These are phyloP conservation scores for Eriosoma lanigerum DNA, from an alignment of 1,140 invertebrate species.

Conservation along the genomic window DNA sequence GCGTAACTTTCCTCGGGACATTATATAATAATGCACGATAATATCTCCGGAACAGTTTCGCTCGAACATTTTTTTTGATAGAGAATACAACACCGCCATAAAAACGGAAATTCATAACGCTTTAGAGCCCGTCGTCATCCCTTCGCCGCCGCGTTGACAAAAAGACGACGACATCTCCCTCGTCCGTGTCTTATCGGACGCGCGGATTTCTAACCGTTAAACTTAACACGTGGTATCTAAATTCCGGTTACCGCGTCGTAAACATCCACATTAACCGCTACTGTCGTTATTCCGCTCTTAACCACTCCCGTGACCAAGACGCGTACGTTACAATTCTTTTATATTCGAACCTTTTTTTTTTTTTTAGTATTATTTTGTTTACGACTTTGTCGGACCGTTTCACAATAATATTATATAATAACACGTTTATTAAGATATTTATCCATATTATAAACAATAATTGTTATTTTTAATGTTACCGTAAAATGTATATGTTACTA, in stretches of 20 bases:
- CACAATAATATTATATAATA: neutral
- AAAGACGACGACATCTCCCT: neutral
- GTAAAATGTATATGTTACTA: too few species aligned
- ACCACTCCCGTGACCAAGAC: too few species aligned
- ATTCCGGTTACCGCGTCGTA: slow-evolving; percentile 39
- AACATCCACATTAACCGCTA: slow-evolving; percentile 42
- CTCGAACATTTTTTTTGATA: too few species aligned
- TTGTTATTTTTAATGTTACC: too few species aligned
- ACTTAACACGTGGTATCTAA: slow-evolving; percentile 46
- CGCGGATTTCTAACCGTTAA: slow-evolving; percentile 42
- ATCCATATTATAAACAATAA: too few species aligned
- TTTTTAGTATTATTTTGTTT: neutral
- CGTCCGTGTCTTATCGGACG: neutral
- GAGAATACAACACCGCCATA: slow-evolving; percentile 29
- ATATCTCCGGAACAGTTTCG: slow-evolving; percentile 32
- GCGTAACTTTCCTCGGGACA: slow-evolving; percentile 23
- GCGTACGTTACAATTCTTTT: neutral
- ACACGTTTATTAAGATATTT: too few species aligned
- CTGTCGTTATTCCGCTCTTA: neutral
- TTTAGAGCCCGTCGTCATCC: neutral
- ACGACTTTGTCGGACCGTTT: slow-evolving; percentile 29
- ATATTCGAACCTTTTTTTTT: neutral
- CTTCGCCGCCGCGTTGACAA: slow-evolving; percentile 26
- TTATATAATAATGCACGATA: too few species aligned
- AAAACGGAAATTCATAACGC: slow-evolving; percentile 49